Base-by-base conservation (phyloP, 2,888 invertebrate genomes). In the Globia sparganii region DNA sequence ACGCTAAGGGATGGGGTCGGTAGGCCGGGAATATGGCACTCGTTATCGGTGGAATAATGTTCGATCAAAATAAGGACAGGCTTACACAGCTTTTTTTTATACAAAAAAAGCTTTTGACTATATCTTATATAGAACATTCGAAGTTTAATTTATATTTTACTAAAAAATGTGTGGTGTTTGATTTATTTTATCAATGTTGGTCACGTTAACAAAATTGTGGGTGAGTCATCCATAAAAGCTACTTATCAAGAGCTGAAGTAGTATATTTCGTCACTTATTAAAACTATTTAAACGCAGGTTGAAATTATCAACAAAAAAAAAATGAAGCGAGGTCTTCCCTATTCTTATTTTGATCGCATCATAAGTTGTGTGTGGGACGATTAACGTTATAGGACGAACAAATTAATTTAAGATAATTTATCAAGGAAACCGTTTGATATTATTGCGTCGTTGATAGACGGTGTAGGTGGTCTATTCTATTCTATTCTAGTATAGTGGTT, bases 351-450 rank as follows among this genome's bases (percentile, higher is more conserved):
- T 67, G 58, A 72, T 70, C 49, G 28, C 15, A 56, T 28, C n/a
- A 21, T 53, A 34, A 1, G 40, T 68, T 28, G 53, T 31, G 73
- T 71, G 28, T 31, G 37, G n/a, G 59, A 4, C 11, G 5, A 56
- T 49, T 15, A 46, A 34, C 0, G 13, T 43, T 25, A 28, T 62
- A 61, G 0, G 4, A 53, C 28, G 79, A 79, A 80, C 80, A 70
- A 80, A 81, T 61, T 70, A 75, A 69, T 76, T 18, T 56, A 18
- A 56, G 34, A 18, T 67, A 69, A 72, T 34, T 65, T 43, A 70
- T 66, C 34, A 67, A 67, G 25, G 11, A n/a, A 46, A 80, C 68
- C 37, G 0, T 66, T 46, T 75, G 66, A 80, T 80, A 80, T 80
- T 75, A 79, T 56, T 66, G 37, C 43, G 43, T 53, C 53, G 28